These are phyloP conservation scores for Pseudomugil gertrudae DNA, from an alignment of 2,797 vertebrate genomes.

Conservation along the genomic window DNA sequence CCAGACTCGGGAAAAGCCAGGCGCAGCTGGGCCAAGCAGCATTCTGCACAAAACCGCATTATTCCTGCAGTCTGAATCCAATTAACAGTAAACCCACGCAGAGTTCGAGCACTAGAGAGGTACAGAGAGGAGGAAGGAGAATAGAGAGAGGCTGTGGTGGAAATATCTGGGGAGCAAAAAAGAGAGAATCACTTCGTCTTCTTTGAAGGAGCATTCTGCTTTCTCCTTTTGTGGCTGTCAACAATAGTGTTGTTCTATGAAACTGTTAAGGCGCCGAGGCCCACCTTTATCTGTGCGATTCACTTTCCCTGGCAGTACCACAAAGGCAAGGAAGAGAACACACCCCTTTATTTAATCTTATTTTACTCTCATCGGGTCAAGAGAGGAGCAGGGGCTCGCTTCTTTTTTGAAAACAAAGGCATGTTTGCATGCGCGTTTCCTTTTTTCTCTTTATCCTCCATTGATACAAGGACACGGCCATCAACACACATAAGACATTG, in stretches of 20 bases:
- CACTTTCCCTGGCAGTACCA: slow-evolving; percentile 33
- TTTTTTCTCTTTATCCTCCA: slow-evolving; percentile 37
- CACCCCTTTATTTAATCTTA: slow-evolving; percentile 52
- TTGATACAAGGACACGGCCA: slow-evolving; percentile 50
- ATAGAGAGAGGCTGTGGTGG: slow-evolving; percentile 1
- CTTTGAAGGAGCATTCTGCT: slow-evolving; percentile 47
- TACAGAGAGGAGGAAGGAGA: slow-evolving; percentile 18
- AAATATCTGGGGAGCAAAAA: slow-evolving; percentile 44
- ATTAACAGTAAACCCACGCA: slow-evolving; percentile 71
- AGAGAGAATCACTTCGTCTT: slow-evolving; percentile 44
- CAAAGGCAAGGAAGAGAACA: slow-evolving; percentile 40
- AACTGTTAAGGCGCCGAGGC: slow-evolving; percentile 30
- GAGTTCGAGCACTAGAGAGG: slow-evolving; percentile 58
- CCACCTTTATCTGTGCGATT: slow-evolving; percentile 64
- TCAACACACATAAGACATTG: slow-evolving; percentile 49
- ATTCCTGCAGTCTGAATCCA: slow-evolving; percentile 71
- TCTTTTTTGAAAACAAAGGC: slow-evolving; percentile 51
- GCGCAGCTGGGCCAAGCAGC: slow-evolving; percentile 14
- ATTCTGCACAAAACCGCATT: slow-evolving; percentile 36
- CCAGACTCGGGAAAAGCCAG: slow-evolving; percentile 33
- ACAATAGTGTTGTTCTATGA: slow-evolving; percentile 65
- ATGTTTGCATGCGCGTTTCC: slow-evolving; percentile 33
- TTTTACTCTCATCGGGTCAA: slow-evolving; percentile 53
- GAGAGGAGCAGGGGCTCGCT: slow-evolving; percentile 33
- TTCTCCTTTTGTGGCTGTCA: slow-evolving; percentile 58